A percentile compares a stretch with the other conserved stretches of the same genome.
These are phyloP conservation scores for Eustalomyia histrio DNA, from an alignment of 2,888 invertebrate species.

Conservation along the genomic window DNA sequence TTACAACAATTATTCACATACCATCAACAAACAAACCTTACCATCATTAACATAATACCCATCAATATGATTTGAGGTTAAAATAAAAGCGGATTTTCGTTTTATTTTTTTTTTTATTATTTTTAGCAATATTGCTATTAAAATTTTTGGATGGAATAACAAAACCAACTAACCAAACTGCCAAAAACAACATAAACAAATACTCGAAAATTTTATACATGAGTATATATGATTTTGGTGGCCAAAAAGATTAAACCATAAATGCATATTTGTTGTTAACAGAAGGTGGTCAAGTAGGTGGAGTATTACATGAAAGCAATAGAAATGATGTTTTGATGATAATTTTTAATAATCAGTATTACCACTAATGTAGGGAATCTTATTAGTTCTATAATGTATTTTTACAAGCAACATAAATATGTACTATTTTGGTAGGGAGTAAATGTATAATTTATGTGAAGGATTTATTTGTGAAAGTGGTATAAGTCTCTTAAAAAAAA, in stretches of 20 bases:
- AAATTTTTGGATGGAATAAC: conserved; percentile 33
- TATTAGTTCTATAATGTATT: conserved; percentile 45
- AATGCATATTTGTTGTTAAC: conserved; percentile 38
- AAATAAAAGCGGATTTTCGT: conserved; percentile 75
- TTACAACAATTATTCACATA: conserved; percentile 62
- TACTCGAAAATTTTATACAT: conserved; percentile 22
- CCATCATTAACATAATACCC: conserved; percentile 69
- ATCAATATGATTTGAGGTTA: conserved; percentile 74
- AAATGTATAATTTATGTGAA: too few species aligned
- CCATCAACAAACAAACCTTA: conserved; percentile 3
- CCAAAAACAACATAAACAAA: conserved; percentile 12
- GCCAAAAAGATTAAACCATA: conserved; percentile 53
- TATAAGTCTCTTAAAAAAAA: too few species aligned
- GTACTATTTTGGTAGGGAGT: too few species aligned
- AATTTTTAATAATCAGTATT: conserved; percentile 56
- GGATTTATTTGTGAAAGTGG: too few species aligned
- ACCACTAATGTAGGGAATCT: conserved; percentile 36
- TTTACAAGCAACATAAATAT: not conserved
- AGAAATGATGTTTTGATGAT: conserved; percentile 14
- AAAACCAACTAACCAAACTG: not conserved
- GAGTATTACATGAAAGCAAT: not conserved
- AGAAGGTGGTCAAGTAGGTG: not conserved
- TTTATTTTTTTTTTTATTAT: conserved; percentile 5
- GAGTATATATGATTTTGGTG: conserved; percentile 47
- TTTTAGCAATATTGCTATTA: conserved; percentile 26